Evolutionary conservation across 2,888 invertebrate species (phyloP), one percentile per base, ranked within the genome.

Genomic region (Osmoderma eremita): DNA sequence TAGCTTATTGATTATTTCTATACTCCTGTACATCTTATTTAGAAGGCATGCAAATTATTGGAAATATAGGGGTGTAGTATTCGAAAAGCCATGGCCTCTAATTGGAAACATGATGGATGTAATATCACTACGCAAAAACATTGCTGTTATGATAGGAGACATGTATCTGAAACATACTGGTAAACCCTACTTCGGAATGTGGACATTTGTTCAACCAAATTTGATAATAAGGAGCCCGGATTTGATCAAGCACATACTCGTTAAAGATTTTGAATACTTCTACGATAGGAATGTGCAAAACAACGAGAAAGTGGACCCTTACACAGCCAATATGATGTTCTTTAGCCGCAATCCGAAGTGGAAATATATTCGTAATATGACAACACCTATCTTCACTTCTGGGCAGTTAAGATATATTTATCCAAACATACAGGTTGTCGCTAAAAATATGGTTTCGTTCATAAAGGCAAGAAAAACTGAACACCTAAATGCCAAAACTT

Each of bases 361-460:
- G 88, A 86, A 83, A 72, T 78, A 77, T 30, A 73, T 86, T 13
- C 79, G 88, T 20, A 73, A 81, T 0, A 85, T 85, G 69, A 76
- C 87, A 22, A 83, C 85, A 0, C 86, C 87, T 0, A 83, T 84
- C 0, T 84, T 87, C 73, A 84, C 86, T 0, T 81, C 84, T 1
- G 85, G 84, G 24, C 87, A 86, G 75, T 77, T 88, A 64, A 86
- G 83, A 73, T 77, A 75, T 42, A 86, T 87, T 85, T 81, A 84
- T 30, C 80, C 80, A 0, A 76, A 84, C 36, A 82, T 86, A 75
- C 71, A 78, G 30, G 80, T 82, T 41, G 82, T 80, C 22, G 79
- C 80, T 0, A 68, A 58, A 65, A 20, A 69, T 63, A 6, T 70
- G 54, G 39, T 71, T 41, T 13, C 65, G 10, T 24, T 64, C 39